Evolutionary conservation across 2,797 vertebrate species (phyloP).

Genomic region (Sebastolobus alascanus): DNA sequence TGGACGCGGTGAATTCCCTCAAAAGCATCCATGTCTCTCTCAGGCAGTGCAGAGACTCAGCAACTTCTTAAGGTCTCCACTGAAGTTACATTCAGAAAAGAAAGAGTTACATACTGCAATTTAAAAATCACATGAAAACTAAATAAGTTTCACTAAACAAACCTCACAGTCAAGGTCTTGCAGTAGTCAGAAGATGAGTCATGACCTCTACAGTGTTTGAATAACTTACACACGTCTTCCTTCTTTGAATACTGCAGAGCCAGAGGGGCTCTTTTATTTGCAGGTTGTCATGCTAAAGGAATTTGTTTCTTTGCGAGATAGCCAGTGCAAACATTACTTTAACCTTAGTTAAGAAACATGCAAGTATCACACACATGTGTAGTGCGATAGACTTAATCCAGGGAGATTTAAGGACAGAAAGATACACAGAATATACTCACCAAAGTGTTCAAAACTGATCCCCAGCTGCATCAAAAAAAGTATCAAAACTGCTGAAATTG

Average conservation of each 20-base stretch:
- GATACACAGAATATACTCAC: slow-evolving; percentile 54
- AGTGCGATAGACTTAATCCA: background rate
- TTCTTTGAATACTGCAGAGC: slow-evolving; percentile 11
- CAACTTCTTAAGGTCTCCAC: background rate
- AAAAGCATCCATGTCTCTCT: slow-evolving; percentile 82
- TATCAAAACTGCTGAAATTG: slow-evolving; percentile 26
- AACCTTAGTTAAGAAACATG: background rate
- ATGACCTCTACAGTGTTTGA: slow-evolving; percentile 38
- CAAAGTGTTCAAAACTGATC: slow-evolving; percentile 18
- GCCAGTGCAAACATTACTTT: slow-evolving; percentile 23
- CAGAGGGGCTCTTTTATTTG: slow-evolving; percentile 18
- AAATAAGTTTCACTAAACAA: background rate
- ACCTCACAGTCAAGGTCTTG: background rate
- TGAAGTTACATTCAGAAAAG: slow-evolving; percentile 12
- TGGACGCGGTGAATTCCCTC: slow-evolving; percentile 85
- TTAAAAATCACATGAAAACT: slow-evolving; percentile 11
- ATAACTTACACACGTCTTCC: slow-evolving; percentile 26
- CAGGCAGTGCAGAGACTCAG: slow-evolving; percentile 24
- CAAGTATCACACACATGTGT: slow-evolving; percentile 5
- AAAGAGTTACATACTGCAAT: slow-evolving; percentile 14
- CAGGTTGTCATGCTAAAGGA: slow-evolving; percentile 25
- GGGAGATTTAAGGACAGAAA: background rate
- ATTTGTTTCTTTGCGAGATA: slow-evolving; percentile 32
- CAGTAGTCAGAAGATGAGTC: background rate
- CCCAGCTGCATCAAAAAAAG: slow-evolving; percentile 16